Conservation (phyloP, 2,888 invertebrate species). For the Orthonychiurus folsomi region DNA sequence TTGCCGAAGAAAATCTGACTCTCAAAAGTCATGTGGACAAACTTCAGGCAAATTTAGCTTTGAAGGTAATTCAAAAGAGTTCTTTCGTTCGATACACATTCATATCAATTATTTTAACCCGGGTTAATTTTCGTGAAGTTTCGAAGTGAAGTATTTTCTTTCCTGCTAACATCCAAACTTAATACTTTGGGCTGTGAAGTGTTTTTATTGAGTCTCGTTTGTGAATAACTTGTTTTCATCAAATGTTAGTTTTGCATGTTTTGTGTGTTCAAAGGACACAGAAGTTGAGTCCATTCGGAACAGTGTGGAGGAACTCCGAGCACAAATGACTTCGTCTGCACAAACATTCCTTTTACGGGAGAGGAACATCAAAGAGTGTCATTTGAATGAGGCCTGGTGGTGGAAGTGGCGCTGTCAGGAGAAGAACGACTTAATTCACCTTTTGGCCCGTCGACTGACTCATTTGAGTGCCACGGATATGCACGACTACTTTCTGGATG, state of each 20-base stretch:
- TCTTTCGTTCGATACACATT: too few species aligned
- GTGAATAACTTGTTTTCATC: neutral
- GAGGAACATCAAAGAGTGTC: constrained; percentile 33
- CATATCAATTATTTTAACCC: too few species aligned
- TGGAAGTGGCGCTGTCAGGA: constrained; percentile 36
- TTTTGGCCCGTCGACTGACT: constrained; percentile 35
- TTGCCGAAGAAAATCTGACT: neutral
- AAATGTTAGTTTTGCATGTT: constrained; percentile 10
- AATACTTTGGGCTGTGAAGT: neutral
- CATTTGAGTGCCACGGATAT: constrained; percentile 38
- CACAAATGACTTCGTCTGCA: constrained; percentile 32
- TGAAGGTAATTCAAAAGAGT: neutral
- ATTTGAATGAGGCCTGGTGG: constrained; percentile 31
- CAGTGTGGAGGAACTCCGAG: constrained; percentile 26
- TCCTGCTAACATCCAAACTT: too few species aligned
- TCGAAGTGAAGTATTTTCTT: too few species aligned
- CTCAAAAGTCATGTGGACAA: neutral
- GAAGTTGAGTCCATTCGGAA: constrained; percentile 1
- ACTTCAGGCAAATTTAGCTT: neutral
- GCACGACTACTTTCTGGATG: constrained; percentile 36
- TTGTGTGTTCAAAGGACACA: constrained; percentile 2
- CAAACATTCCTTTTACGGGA: constrained; percentile 29
- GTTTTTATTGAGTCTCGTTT: neutral
- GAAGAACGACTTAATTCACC: constrained; percentile 37
- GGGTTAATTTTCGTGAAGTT: too few species aligned